Conservation (phyloP, 2,888 invertebrate genomes). For the Lasioglossum zephyrum region DNA sequence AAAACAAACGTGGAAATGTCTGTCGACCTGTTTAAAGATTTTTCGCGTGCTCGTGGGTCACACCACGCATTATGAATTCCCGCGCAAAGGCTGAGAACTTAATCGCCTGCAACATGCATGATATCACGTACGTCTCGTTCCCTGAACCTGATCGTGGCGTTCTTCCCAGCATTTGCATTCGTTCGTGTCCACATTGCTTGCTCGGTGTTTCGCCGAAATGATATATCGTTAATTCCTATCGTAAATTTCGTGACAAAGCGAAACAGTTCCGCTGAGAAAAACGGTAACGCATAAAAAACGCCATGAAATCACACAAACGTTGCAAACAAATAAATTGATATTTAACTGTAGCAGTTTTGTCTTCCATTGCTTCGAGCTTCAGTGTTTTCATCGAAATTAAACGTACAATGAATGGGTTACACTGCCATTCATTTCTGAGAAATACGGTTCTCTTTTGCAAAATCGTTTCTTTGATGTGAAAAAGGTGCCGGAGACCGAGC, state of each 20-base stretch:
- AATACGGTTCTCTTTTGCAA: not conserved
- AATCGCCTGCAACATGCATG: slow-evolving; percentile 65
- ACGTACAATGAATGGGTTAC: not conserved
- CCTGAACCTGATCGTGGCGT: slow-evolving; percentile 56
- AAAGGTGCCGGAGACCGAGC: not conserved
- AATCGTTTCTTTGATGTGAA: not conserved
- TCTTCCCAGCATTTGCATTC: slow-evolving; percentile 60
- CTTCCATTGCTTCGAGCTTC: not conserved
- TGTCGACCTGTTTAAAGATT: slow-evolving; percentile 22
- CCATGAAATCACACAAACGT: not conserved
- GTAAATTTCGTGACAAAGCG: not conserved
- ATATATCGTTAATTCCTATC: slow-evolving; percentile 1
- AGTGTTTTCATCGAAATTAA: not conserved
- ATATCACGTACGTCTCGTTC: slow-evolving; percentile 63
- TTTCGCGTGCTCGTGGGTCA: slow-evolving; percentile 42
- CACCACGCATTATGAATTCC: slow-evolving; percentile 64
- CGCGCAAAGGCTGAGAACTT: slow-evolving; percentile 51
- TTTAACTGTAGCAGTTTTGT: not conserved
- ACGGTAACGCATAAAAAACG: not conserved
- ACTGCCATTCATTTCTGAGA: not conserved
- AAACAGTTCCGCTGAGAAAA: not conserved
- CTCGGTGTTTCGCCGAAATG: slow-evolving; percentile 21
- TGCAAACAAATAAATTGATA: not conserved
- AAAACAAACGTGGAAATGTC: slow-evolving; percentile 5
- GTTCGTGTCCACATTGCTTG: slow-evolving; percentile 31